Evolutionary conservation across 2,113 vertebrate genomes (phyloP).

Genomic region (Corythornis cristatus): DNA sequence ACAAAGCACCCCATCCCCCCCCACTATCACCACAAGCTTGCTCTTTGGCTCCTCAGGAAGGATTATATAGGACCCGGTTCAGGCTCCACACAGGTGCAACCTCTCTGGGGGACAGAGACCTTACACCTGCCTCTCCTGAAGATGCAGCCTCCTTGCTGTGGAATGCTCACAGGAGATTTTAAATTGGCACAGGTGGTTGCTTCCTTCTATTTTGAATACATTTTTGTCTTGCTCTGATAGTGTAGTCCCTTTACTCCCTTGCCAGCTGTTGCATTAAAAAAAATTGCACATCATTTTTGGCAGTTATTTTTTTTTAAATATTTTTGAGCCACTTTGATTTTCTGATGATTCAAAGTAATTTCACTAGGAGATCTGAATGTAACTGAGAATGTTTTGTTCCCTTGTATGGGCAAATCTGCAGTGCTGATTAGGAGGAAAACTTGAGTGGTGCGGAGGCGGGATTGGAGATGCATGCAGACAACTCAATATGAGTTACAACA

Average conservation of each 20-base stretch:
- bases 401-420: not conserved
- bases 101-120: not conserved
- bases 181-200: not conserved
- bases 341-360: not conserved
- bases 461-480: too few relatives aligned
- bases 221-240: not conserved
- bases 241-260: not conserved
- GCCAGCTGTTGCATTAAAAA: not conserved
- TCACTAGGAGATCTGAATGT: not conserved
- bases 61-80: not conserved
- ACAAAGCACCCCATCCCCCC: accelerated
- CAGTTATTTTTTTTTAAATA: not conserved
- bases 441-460: not conserved
- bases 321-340: not conserved
- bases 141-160: not conserved
- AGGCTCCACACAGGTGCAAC: constrained; percentile 5
- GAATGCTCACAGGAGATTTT: not conserved
- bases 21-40: not conserved
- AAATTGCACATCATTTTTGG: not conserved
- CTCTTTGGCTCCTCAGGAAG: accelerated
- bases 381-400: not conserved
- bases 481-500: too few relatives aligned
- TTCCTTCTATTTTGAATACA: not conserved
- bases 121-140: not conserved
- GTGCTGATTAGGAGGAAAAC: not conserved